A percentile compares a stretch with the other conserved stretches of the same genome.
These are phyloP conservation scores for Phataginus tetradactyla DNA, from an alignment of 2,797 vertebrate species.

Conservation along the genomic window DNA sequence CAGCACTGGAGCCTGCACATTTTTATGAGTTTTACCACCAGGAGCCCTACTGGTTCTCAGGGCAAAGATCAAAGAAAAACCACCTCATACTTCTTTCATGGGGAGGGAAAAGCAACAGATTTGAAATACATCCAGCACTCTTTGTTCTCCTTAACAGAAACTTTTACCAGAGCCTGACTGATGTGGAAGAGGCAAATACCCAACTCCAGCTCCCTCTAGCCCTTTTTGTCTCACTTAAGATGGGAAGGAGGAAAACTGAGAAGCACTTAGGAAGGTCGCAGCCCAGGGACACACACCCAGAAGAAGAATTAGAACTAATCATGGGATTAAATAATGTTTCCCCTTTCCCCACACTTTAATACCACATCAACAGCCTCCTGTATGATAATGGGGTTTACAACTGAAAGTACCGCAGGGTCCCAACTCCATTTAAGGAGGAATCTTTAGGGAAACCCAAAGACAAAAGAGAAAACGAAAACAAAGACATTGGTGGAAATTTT, in stretches of 20 bases:
- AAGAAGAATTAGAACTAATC: not conserved
- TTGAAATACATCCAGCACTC: not conserved
- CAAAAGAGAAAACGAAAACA: not conserved
- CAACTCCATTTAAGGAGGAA: not conserved
- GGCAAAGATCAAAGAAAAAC: not conserved
- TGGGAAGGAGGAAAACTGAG: not conserved
- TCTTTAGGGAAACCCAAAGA: not conserved
- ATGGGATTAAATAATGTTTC: too few relatives aligned
- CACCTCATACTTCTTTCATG: not conserved
- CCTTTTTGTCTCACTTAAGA: not conserved
- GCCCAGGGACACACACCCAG: not conserved
- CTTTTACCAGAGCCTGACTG: not conserved
- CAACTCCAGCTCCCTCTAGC: not conserved
- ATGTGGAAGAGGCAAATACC: not conserved
- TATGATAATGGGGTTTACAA: not conserved
- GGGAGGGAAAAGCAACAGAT: not conserved
- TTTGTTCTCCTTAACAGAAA: not conserved
- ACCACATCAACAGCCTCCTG: fast-evolving
- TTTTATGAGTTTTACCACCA: not conserved
- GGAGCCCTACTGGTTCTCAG: not conserved
- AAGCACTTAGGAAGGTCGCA: not conserved
- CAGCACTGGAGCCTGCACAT: not conserved
- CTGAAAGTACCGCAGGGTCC: not conserved
- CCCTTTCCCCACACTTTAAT: not conserved
- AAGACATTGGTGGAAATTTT: not conserved